These are phyloP conservation scores for Ormia ochracea DNA, from an alignment of 2,888 invertebrate species.

Conservation along the genomic window DNA sequence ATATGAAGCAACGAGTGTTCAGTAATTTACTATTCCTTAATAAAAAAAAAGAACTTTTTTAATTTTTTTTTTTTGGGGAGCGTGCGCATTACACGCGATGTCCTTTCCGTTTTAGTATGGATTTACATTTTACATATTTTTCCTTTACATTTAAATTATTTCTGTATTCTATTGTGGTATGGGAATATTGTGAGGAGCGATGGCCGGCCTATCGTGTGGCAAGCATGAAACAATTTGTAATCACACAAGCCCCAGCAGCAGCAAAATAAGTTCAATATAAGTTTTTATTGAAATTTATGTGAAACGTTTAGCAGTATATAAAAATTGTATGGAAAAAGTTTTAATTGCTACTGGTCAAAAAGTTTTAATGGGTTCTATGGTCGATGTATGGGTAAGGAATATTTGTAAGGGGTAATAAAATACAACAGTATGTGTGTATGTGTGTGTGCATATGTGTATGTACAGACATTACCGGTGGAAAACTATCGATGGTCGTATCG, in stretches of 20 bases:
- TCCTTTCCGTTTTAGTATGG: slow-evolving; percentile 71
- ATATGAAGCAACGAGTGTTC: slow-evolving; percentile 35
- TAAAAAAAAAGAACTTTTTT: slow-evolving; percentile 14
- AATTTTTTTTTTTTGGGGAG: slow-evolving; percentile 56
- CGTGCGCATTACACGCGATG: slow-evolving; percentile 72
- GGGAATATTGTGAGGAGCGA: slow-evolving; percentile 24
- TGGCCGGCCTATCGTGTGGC: slow-evolving; percentile 33
- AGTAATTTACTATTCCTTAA: slow-evolving; percentile 48
- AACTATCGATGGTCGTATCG: too few species aligned
- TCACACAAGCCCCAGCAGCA: not conserved
- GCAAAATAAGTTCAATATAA: slow-evolving; percentile 1
- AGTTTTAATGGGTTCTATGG: slow-evolving; percentile 63
- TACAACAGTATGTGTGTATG: too few species aligned
- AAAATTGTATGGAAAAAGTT: slow-evolving; percentile 66
- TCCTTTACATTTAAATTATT: slow-evolving; percentile 18
- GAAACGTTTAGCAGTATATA: slow-evolving; percentile 45
- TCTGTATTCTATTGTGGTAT: slow-evolving; percentile 23
- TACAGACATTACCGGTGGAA: not conserved
- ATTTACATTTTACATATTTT: slow-evolving; percentile 25
- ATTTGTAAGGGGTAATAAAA: too few species aligned
- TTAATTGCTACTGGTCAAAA: slow-evolving; percentile 72
- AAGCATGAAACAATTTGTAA: slow-evolving; percentile 16
- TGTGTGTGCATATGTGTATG: not conserved
- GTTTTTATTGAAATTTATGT: slow-evolving; percentile 45
- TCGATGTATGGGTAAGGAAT: too few species aligned